Evolutionary conservation across 2,888 invertebrate species (phyloP), one percentile per base, ranked within the genome.

Genomic region (Thymelicus acteon): DNA sequence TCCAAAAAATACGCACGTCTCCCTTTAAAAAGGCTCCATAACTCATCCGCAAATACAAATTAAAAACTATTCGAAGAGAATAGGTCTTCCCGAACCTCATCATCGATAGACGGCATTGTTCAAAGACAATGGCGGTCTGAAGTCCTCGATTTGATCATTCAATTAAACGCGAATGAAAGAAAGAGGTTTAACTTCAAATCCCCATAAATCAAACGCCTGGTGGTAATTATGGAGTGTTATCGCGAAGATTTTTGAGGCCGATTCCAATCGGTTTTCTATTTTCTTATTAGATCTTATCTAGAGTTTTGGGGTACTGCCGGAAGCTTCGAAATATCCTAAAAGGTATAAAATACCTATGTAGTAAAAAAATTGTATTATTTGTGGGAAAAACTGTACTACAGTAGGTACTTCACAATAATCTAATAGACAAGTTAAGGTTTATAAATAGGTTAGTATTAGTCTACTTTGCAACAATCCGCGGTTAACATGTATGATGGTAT

Each of bases 161-260:
- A 90, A 91, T 92, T 92, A 87, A 88, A 85, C 86, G 80, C 82
- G 85, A 91, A 90, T 87, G 85, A 84, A 85, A 87, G 88, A 90
- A 91, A 90, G 91, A 91, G 92, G 90, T 90, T 90, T 90, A 87
- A 86, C 80, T 84, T 85, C 75, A 82, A 86, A 85, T 85, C 83
- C 83, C 76, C 80, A 91, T 91, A 91, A 92, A 92, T 92, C 92
- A 92, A 84, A 83, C 80, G 78, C 81, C 81, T 84, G 85, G 83
- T 87, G 85, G 86, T 89, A 88, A 90, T 90, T 89, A 87, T 82
- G 70, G 69, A 67, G 54, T 67, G 73, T 49, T 71, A 64, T 69
- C 52, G 68, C 61, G 54, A 31, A 44, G 68, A 62, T 54, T 62
- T 62, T 69, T 63, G 62, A 48, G 47, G 7, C 6, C 68, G 47